Conservation (phyloP, 1,140 invertebrate genomes). For the Trachelipus rathkii region DNA sequence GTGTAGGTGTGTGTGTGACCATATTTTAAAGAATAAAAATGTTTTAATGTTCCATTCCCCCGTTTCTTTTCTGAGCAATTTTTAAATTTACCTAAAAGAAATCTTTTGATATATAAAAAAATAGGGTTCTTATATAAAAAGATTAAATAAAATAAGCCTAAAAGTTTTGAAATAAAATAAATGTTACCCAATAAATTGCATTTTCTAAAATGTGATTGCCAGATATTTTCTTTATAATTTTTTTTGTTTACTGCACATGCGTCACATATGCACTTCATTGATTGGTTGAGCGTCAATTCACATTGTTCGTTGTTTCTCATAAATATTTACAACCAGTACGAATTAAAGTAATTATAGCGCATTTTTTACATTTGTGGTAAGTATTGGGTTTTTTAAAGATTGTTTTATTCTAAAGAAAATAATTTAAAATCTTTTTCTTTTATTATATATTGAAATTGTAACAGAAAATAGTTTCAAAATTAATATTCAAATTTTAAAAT, state of each 20-base stretch:
- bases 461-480: not conserved
- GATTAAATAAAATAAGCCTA: not conserved
- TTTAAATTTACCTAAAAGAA: too few relatives aligned
- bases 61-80: too few relatives aligned
- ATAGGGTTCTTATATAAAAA: not conserved
- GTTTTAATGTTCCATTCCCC: too few relatives aligned
- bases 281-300: not conserved
- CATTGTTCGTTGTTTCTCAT: not conserved
- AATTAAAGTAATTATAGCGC: not conserved
- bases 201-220: not conserved
- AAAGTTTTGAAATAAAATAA: not conserved
- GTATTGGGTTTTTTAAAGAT: not conserved
- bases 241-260: not conserved
- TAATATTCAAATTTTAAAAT: not conserved
- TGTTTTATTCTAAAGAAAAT: too few relatives aligned
- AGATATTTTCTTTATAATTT: not conserved
- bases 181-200: slow-evolving; percentile 1
- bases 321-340: slow-evolving; percentile 1
- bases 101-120: too few relatives aligned
- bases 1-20: too few relatives aligned
- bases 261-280: not conserved
- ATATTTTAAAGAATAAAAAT: too few relatives aligned
- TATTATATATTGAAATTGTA: not conserved
- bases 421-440: slow-evolving; percentile 1
- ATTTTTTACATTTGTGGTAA: not conserved